A percentile compares a stretch with the other conserved stretches of the same genome.
Evolutionary conservation across 1,140 invertebrate species (phyloP).

Genomic region (Ectropis grisescens): DNA sequence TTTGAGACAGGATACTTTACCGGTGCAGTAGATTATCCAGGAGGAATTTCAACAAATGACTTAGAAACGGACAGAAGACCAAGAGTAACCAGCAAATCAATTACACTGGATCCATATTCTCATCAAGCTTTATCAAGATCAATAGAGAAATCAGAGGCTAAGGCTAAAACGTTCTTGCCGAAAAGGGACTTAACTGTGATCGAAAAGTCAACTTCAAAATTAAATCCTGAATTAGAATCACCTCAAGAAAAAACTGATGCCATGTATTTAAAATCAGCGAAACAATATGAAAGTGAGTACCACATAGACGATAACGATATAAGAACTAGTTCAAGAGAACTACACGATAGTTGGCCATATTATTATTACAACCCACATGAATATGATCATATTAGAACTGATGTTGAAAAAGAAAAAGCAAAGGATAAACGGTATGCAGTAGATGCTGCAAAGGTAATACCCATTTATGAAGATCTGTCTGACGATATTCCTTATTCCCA

Average conservation of each 20-base stretch:
- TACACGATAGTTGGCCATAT: constrained; percentile 37
- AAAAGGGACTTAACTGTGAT: constrained; percentile 11
- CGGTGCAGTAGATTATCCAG: too few species aligned
- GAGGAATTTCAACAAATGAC: too few species aligned
- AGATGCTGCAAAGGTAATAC: constrained; percentile 21
- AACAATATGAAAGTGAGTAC: constrained; percentile 18
- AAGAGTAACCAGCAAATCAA: too few species aligned
- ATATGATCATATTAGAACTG: constrained; percentile 25
- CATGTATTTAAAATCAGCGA: constrained; percentile 19
- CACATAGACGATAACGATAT: constrained; percentile 38
- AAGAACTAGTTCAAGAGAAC: constrained; percentile 26
- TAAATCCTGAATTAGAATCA: constrained; percentile 9
- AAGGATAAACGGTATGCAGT: constrained; percentile 39
- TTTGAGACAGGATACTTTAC: constrained; percentile 20
- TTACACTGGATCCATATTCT: too few species aligned
- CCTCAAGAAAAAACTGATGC: constrained; percentile 12
- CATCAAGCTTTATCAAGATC: too few species aligned
- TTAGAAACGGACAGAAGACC: too few species aligned
- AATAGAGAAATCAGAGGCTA: too few species aligned
- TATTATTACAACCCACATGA: constrained; percentile 35
- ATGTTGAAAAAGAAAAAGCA: constrained; percentile 27
- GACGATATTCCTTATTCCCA: constrained; percentile 14
- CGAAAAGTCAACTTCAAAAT: constrained; percentile 11
- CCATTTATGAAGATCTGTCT: constrained; percentile 32
- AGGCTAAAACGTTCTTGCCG: too few species aligned